Base-by-base conservation (phyloP, 2,113 vertebrate genomes). In the Epinephelus lanceolatus region DNA sequence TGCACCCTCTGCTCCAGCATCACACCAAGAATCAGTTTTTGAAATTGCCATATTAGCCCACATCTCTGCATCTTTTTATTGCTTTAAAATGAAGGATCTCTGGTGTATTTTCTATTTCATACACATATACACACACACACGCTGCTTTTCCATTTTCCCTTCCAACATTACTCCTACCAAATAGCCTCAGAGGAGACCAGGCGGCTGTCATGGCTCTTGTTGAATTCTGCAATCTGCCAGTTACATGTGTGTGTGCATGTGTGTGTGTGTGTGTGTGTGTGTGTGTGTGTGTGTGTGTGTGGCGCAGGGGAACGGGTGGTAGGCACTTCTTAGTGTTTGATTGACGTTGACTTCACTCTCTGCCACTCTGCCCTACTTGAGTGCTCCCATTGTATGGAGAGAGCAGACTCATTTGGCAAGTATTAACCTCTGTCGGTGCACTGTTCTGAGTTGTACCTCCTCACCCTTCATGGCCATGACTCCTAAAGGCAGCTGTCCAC, bases 401-500 rank as follows among this genome's bases (percentile, higher is more conserved):
- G 87, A 83, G 74, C 70, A 3, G 65, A 75, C 68, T 88, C 80
- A 86, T 93, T 91, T 88, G 85, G 80, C 56, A 40, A 84, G 78
- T 70, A 71, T 92, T 91, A 89, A 88, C 92, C 83, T 84, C 88
- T 89, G 82, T 89, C 86, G 81, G 81, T 25, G 71, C 60, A 37
- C 56, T 37, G 8, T 71, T 83, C 65, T 53, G 71, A 81, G 53
- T 55, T 65, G 71, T 66, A 59, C 85, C 88, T 85, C 65, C 65
- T 71, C 89, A 55, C 37, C 74, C 66, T 59, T 82, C 80, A 72
- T 27, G 76, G 59, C 65, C n/a, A 18, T 12, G 52, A 30, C 62
- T 89, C 37, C 75, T 71, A 13, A 45, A 80, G 70, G 61, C 57
- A 59, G 67, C 86, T 67, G 74, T 76, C 84, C 81, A 62, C 21